Base-by-base conservation (phyloP, 2,888 invertebrate genomes). In the Xestia xanthographa region DNA sequence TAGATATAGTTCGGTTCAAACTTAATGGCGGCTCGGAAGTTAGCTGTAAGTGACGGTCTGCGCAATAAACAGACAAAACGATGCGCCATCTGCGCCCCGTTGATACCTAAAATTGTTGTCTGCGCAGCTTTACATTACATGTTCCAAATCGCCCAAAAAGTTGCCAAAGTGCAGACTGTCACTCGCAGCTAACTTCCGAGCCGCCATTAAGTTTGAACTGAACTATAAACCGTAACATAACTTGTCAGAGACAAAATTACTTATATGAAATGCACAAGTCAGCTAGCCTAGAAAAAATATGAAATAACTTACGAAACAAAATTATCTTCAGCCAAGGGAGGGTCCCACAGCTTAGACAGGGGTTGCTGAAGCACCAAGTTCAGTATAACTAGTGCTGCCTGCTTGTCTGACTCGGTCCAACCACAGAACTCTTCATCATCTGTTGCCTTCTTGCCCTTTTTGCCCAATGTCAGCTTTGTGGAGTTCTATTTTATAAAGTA, bases 251-350 rank as follows among this genome's bases (percentile, higher is more conserved):
- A 56, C 2, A 56, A 56, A 26, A 56, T 26, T 56, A 26, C 56
- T 26, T 26, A 14, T 14, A 56, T 53, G 1, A 29, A 45, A 43
- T 8, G 20, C 12, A 12, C 9, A n/a, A n/a, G 0, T 1, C 29
- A 29, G 53, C 5, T 34, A 66, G 6, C 14, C 34, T 71, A 45
- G 34, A 5, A 34, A 38, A 60, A 58, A 2, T 8, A 26, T 17
- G 2, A 17, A 56, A 56, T 26, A 5, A 95, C 97, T 97, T 95
- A 98, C 98, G 97, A 97, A 63, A 98, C 97, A 97, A 98, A 98
- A 87, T 97, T 97, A 91, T 98, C 98, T 90, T 99, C 98, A 50
- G 98, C 97, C 60, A 98, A 95, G 0, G 98, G 98, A 11, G 98
- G 98, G 87, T 97, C 97, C 98, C 98, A 99, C 0, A 99, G 96